These are phyloP conservation scores for Podarcis cretensis DNA, from an alignment of 2,113 vertebrate species.

Conservation along the genomic window DNA sequence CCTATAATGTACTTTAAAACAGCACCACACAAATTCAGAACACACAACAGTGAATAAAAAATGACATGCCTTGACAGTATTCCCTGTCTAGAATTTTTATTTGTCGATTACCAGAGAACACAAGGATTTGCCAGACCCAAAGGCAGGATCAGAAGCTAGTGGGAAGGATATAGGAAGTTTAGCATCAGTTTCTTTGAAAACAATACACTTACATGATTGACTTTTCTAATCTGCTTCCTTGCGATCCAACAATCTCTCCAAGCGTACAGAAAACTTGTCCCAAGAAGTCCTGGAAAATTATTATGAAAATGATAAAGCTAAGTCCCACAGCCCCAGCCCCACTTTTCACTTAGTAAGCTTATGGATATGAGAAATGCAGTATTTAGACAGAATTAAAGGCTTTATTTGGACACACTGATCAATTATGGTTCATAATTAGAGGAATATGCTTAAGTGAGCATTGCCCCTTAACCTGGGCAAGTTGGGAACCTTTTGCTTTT, in stretches of 20 bases:
- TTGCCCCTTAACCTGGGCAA: neutral
- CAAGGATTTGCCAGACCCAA: neutral
- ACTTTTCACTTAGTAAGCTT: neutral
- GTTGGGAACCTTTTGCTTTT: too few relatives aligned
- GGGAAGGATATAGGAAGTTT: neutral
- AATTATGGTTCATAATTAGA: neutral
- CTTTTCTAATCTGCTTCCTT: slow-evolving; percentile 92
- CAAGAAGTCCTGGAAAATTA: slow-evolving; percentile 91
- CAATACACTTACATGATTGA: slow-evolving; percentile 87
- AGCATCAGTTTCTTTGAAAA: slow-evolving; percentile 4
- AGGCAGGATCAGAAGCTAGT: neutral
- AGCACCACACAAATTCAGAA: neutral
- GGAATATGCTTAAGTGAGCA: neutral
- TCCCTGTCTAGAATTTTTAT: neutral
- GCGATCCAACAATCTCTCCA: slow-evolving; percentile 95
- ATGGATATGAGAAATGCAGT: neutral
- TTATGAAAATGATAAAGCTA: slow-evolving; percentile 25
- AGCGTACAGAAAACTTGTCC: slow-evolving; percentile 93
- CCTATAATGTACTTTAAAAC: neutral
- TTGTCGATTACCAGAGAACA: neutral
- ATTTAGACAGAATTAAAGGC: neutral
- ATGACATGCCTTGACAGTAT: neutral
- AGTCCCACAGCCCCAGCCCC: neutral
- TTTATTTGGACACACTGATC: neutral
- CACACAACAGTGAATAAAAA: neutral